These are phyloP conservation scores for Agrilus cyanescens DNA, from an alignment of 2,888 invertebrate species.

Conservation along the genomic window DNA sequence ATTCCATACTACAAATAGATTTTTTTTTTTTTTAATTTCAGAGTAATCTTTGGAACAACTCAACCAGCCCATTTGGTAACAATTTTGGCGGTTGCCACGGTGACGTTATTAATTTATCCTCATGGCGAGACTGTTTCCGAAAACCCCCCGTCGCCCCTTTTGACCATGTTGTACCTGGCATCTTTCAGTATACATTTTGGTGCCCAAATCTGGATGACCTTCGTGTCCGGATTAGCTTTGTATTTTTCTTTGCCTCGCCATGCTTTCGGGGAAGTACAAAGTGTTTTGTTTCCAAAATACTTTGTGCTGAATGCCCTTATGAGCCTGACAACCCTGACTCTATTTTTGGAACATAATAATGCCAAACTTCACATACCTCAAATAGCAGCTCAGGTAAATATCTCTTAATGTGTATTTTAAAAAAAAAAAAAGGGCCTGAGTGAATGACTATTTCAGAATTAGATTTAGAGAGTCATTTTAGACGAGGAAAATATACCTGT, in stretches of 20 bases:
- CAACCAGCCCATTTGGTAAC: constrained; percentile 72
- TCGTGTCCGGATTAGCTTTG: constrained; percentile 75
- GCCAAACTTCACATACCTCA: constrained; percentile 36
- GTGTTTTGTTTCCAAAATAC: constrained; percentile 76
- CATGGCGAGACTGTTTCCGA: constrained; percentile 20
- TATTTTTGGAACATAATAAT: constrained; percentile 56
- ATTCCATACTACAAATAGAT: too few relatives aligned
- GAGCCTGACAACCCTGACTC: constrained; percentile 59
- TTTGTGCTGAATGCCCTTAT: constrained; percentile 67
- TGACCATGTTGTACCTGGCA: constrained; percentile 60
- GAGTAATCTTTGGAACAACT: constrained; percentile 57
- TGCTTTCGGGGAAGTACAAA: constrained; percentile 78
- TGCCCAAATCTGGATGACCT: constrained; percentile 87
- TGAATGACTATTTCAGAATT: too few relatives aligned
- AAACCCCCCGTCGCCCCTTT: constrained; percentile 32
- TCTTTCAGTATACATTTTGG: constrained; percentile 76
- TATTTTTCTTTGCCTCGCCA: constrained; percentile 79
- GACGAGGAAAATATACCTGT: neutral
- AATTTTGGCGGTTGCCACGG: constrained; percentile 45
- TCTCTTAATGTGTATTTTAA: constrained; percentile 2
- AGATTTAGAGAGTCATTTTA: neutral
- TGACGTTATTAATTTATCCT: constrained; percentile 40
- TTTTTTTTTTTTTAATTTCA: constrained; percentile 38
- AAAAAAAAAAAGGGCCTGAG: neutral
- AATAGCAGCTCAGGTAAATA: constrained; percentile 40